Percentiles rank a stretch among this genome's conserved stretches.
phyloP scores from a whole-genome alignment of 2,888 invertebrate genomes.

The Clostera curtula region DNA sequence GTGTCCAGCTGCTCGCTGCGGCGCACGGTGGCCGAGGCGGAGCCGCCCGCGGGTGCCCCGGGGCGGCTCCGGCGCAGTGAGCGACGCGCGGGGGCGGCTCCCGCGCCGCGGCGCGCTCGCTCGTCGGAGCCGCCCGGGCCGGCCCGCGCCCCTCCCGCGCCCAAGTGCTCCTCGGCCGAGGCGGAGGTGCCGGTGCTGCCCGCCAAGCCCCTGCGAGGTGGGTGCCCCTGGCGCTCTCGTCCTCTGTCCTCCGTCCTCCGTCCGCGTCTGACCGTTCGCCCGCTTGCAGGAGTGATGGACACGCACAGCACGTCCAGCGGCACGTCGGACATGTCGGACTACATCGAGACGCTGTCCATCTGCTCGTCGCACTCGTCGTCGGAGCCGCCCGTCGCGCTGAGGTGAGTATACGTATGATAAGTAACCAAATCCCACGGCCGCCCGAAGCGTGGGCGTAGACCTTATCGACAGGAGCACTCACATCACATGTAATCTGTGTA shows the following conservation, averaged over 20 bases:
- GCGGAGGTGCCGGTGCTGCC: conserved; percentile 84
- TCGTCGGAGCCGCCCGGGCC: conserved; percentile 82
- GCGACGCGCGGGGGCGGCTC: conserved; percentile 72
- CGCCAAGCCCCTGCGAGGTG: conserved; percentile 70
- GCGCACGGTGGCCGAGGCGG: conserved; percentile 75
- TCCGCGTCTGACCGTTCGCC: not conserved
- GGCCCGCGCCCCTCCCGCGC: conserved; percentile 67
- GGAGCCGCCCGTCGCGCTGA: conserved; percentile 78
- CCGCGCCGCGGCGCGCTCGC: conserved; percentile 77
- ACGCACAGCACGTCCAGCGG: conserved; percentile 88
- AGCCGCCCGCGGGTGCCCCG: conserved; percentile 73
- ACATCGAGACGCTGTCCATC: conserved; percentile 87
- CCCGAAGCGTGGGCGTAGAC: too few relatives aligned
- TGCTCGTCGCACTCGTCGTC: conserved; percentile 88
- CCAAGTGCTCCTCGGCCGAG: conserved; percentile 84
- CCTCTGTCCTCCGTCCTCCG: not conserved
- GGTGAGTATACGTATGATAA: conserved; percentile 41
- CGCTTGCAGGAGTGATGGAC: conserved; percentile 60
- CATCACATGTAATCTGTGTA: too few relatives aligned
- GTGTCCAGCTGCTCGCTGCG: conserved; percentile 80
- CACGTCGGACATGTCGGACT: conserved; percentile 91
- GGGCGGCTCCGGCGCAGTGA: conserved; percentile 73
- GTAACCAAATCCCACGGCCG: too few relatives aligned
- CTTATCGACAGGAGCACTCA: too few relatives aligned
- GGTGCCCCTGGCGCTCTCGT: not conserved